A percentile compares a stretch with the other conserved stretches of the same genome.
Conservation (phyloP, 1,140 invertebrate species). For the Pectinophora gossypiella region DNA sequence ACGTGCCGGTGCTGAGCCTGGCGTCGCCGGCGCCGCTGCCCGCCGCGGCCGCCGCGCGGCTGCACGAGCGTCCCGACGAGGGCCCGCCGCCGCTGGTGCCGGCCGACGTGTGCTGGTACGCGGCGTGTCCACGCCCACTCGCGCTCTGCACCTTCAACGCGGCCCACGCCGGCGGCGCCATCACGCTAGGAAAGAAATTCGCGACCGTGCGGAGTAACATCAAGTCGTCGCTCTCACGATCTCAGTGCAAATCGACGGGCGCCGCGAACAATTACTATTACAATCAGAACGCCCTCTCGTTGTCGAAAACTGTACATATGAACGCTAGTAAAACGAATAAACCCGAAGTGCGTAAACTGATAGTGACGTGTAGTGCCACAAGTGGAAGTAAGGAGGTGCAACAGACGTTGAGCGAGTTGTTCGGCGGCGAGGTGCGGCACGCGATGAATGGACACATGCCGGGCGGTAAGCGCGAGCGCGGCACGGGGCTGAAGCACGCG, state of each 20-base stretch:
- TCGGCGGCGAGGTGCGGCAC: slow-evolving; percentile 37
- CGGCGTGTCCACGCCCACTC: slow-evolving; percentile 59
- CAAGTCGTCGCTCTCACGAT: slow-evolving; percentile 54
- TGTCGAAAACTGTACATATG: slow-evolving; percentile 59
- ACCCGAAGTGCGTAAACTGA: slow-evolving; percentile 65
- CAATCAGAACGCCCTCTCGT: slow-evolving; percentile 40
- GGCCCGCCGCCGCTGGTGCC: slow-evolving; percentile 37
- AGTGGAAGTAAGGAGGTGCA: slow-evolving; percentile 39
- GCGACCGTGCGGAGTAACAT: slow-evolving; percentile 67
- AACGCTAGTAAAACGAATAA: slow-evolving; percentile 60
- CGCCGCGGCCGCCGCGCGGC: slow-evolving; percentile 15
- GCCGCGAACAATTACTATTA: slow-evolving; percentile 47
- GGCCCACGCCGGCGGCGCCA: slow-evolving; percentile 58
- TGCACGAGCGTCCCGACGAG: slow-evolving; percentile 38
- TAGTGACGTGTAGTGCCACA: slow-evolving; percentile 55
- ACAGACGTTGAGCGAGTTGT: slow-evolving; percentile 50
- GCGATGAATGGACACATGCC: slow-evolving; percentile 51
- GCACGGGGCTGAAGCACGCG: slow-evolving; percentile 17
- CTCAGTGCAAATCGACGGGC: slow-evolving; percentile 38
- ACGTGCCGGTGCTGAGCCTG: slow-evolving; percentile 28
- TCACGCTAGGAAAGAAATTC: slow-evolving; percentile 60
- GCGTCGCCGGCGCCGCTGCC: slow-evolving; percentile 22
- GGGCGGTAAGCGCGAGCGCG: slow-evolving; percentile 23
- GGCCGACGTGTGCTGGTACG: slow-evolving; percentile 66
- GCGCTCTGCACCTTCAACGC: slow-evolving; percentile 69